Percentiles rank a stretch among this genome's conserved stretches.
These are phyloP conservation scores for Distichodus sexfasciatus DNA, from an alignment of 2,797 vertebrate species.

Conservation along the genomic window DNA sequence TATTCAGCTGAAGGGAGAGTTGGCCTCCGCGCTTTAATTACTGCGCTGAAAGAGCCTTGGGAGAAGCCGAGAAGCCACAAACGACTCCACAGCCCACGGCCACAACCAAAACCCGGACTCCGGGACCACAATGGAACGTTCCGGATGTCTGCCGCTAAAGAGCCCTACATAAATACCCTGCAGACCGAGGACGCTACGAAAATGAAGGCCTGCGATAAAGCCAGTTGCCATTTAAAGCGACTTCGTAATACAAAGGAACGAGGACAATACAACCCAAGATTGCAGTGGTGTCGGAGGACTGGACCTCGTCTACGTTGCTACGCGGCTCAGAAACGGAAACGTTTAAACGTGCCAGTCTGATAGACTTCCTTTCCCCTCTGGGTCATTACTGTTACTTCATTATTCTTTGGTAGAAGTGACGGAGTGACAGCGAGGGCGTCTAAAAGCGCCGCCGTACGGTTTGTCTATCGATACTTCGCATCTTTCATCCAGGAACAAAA, in stretches of 20 bases:
- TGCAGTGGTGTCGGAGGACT: too few relatives aligned
- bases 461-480: slow-evolving; percentile 36
- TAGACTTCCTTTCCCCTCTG: background rate
- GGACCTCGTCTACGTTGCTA: too few relatives aligned
- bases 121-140: slow-evolving; percentile 12
- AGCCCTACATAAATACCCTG: slow-evolving; percentile 19
- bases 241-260: background rate
- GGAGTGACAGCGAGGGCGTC: slow-evolving; percentile 5
- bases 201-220: background rate
- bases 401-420: background rate
- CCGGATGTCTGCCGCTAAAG: slow-evolving; percentile 21
- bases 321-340: background rate
- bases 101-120: slow-evolving; percentile 31
- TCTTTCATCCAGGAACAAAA: slow-evolving; percentile 26
- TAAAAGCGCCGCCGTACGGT: background rate
- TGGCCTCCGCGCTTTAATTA: slow-evolving; percentile 70
- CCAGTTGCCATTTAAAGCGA: background rate
- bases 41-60: slow-evolving; percentile 44
- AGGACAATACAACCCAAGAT: background rate
- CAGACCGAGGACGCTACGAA: background rate
- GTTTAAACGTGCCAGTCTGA: background rate
- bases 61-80: slow-evolving; percentile 36
- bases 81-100: slow-evolving; percentile 35
- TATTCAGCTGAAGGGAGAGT: slow-evolving; percentile 74
- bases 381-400: background rate